These are phyloP conservation scores for Bolinopsis microptera DNA, from an alignment of 37 sponge, comb jelly and placozoan species.

Conservation along the genomic window DNA sequence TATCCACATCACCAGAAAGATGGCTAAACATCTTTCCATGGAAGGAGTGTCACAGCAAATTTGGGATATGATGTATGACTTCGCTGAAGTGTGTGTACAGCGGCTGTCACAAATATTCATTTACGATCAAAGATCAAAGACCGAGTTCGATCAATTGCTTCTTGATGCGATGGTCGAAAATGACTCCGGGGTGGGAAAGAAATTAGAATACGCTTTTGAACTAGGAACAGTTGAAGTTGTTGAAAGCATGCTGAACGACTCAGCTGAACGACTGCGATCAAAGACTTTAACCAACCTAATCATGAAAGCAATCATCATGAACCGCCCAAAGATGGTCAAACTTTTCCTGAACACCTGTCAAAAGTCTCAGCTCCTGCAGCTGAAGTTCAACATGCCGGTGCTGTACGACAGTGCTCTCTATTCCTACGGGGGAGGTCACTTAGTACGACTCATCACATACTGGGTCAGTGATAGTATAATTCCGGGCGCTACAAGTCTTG, in stretches of 20 bases:
- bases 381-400: slow-evolving; percentile 31
- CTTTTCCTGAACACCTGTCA: not conserved
- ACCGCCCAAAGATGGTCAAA: not conserved
- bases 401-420: not conserved
- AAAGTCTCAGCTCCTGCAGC: slow-evolving; percentile 27
- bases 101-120: not conserved
- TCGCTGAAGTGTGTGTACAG: not conserved
- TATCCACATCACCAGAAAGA: not conserved
- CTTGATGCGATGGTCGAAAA: slow-evolving; percentile 23
- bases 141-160: not conserved
- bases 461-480: not conserved
- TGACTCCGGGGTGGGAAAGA: not conserved
- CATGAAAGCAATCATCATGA: slow-evolving; percentile 37
- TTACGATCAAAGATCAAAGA: not conserved
- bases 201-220: not conserved
- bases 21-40: not conserved
- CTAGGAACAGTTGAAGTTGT: slow-evolving; percentile 28
- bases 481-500: not conserved
- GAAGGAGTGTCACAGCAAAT: not conserved
- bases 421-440: slow-evolving; percentile 8
- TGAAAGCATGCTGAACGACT: not conserved
- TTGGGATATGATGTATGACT: not conserved
- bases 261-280: not conserved
- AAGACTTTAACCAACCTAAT: not conserved
- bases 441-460: not conserved